Evolutionary conservation across 2,797 vertebrate species (phyloP).

Genomic region (Cottoperca gobio): DNA sequence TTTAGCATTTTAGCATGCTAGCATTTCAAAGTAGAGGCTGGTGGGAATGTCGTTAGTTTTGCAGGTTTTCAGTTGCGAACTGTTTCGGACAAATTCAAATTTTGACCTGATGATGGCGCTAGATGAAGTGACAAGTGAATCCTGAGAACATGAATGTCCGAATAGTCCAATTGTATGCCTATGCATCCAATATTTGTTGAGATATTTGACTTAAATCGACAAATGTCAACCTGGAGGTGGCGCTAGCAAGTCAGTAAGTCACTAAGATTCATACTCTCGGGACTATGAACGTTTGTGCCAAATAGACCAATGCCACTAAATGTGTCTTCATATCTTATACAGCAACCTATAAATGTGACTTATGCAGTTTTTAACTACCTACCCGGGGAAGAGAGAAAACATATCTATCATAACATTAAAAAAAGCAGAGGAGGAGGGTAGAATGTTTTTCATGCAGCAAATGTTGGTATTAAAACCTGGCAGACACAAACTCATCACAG

Average conservation of each 20-base stretch:
- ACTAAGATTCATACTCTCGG: background rate
- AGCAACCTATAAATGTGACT: background rate
- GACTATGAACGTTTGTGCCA: background rate
- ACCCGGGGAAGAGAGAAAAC: background rate
- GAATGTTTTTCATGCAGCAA: constrained; percentile 49
- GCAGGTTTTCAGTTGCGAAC: no score
- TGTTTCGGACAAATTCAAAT: background rate
- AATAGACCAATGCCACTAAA: background rate
- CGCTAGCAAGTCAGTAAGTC: accelerated
- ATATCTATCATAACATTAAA: constrained; percentile 4
- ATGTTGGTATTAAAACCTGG: constrained; percentile 63
- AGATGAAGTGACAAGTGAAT: no score
- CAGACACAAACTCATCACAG: constrained; percentile 54
- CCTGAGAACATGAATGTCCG: no score
- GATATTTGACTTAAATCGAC: background rate
- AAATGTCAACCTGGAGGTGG: background rate
- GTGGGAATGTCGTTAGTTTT: no score
- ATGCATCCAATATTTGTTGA: background rate
- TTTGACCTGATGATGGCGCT: background rate
- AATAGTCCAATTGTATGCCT: background rate
- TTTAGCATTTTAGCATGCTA: no score
- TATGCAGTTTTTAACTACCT: background rate
- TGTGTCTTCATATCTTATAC: background rate
- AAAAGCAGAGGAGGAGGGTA: background rate
- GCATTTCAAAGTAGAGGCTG: no score